Percentiles rank a stretch among this genome's conserved stretches.
These are phyloP conservation scores for Psophia crepitans DNA, from an alignment of 2,113 vertebrate genomes.

Conservation along the genomic window DNA sequence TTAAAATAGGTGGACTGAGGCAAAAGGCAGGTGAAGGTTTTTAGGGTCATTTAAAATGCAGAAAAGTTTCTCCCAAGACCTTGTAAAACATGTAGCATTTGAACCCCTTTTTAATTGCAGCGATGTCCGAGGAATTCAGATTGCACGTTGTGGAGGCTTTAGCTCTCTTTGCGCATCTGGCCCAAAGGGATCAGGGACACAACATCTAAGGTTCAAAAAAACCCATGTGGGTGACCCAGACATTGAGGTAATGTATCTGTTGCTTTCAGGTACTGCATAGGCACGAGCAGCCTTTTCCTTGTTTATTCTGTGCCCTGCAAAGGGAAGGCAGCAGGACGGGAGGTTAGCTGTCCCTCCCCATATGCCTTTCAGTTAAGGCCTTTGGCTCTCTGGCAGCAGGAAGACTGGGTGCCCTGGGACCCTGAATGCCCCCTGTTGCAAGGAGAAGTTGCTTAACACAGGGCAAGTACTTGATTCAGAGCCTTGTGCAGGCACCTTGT, in stretches of 20 bases:
- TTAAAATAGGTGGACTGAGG: slow-evolving; percentile 18
- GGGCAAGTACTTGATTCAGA: not conserved
- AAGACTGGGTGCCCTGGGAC: not conserved
- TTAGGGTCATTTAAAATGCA: not conserved
- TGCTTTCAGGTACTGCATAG: not conserved
- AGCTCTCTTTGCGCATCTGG: not conserved
- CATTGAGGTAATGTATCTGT: rapidly evolving
- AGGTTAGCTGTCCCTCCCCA: not conserved
- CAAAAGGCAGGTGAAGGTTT: not conserved
- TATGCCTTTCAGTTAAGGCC: not conserved
- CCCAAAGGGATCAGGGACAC: not conserved
- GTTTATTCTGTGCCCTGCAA: not conserved
- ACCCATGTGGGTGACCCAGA: not conserved
- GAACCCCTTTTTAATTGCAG: not conserved
- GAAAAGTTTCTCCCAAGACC: not conserved
- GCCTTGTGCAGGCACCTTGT: not conserved
- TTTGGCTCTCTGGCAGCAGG: not conserved
- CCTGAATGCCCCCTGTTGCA: not conserved
- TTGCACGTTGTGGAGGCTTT: not conserved
- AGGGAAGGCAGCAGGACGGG: not conserved
- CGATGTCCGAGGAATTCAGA: not conserved
- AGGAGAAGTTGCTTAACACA: not conserved
- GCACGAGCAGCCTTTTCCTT: not conserved
- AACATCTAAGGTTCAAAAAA: not conserved
- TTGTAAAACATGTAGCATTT: not conserved